Base-by-base conservation (phyloP, 2,888 invertebrate species). In the Leptura quadrifasciata region DNA sequence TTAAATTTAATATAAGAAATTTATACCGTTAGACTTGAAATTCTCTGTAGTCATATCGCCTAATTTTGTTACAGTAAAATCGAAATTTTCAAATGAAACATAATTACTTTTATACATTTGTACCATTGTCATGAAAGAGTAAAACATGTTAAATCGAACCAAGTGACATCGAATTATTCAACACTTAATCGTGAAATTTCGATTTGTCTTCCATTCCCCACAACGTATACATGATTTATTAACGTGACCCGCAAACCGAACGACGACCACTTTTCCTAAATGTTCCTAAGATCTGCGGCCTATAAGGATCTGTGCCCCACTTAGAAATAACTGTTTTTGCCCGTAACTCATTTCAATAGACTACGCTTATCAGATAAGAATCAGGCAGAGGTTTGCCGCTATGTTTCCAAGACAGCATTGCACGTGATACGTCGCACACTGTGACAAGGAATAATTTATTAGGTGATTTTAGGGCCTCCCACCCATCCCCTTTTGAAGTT, bases 201-300 rank as follows among this genome's bases (percentile, higher is more conserved):
- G 63, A 63, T 63, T 39, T 39, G 63, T 35, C 63, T 63, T 39
- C 18, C 35, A 35, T 17, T n/a, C 15, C 9, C 10, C 60, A 18
- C 31, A 61, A n/a, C 60, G 21, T 21, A 63, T 20, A 15, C 35
- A 63, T 63, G 63, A 63, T 63, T 63, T 63, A 63, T 63, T 39
- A 63, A 39, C 5, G 12, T 21, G 20, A 10, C 12, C 18, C 39
- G 35, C 63, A 47, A 63, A 27, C 21, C 39, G 35, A n/a, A 39
- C 39, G 15, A 3, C 39, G 39, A 39, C 39, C 39, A 39, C 39
- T 39, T 39, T 39, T 39, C 39, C 15, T n/a, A n/a, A 47, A 47
- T 1, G n/a, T n/a, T 4, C n/a, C 12, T n/a, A n/a, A 47, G 47
- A n/a, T 47, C 17, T 47, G 47, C 47, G 17, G 20, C 63, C 17